These are phyloP conservation scores for Callimorpha dominula DNA, from an alignment of 2,888 invertebrate species.

Conservation along the genomic window DNA sequence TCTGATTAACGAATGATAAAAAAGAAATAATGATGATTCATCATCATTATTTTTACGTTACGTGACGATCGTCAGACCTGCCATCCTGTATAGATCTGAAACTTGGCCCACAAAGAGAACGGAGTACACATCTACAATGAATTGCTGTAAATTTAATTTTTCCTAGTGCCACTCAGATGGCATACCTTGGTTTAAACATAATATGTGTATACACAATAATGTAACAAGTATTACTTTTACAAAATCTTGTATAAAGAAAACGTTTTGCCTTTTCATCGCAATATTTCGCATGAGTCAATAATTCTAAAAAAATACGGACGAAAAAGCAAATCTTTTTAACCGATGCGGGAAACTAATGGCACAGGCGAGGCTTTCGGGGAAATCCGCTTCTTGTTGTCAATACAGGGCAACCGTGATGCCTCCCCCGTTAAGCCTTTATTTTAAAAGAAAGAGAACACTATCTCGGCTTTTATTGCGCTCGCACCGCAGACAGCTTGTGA, in stretches of 20 bases:
- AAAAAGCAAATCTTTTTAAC: slow-evolving; percentile 86
- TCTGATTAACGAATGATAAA: no score
- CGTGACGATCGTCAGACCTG: no score
- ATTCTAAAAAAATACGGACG: slow-evolving; percentile 80
- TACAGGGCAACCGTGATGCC: slow-evolving; percentile 84
- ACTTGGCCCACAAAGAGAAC: no score
- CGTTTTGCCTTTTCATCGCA: slow-evolving; percentile 66
- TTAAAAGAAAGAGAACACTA: slow-evolving; percentile 81
- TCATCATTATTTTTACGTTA: no score
- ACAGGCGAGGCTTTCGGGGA: slow-evolving; percentile 84
- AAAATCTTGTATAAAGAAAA: slow-evolving; percentile 28
- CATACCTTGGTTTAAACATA: background rate
- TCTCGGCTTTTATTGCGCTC: slow-evolving; percentile 79
- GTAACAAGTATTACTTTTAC: no score
- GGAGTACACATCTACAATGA: background rate
- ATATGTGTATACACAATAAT: background rate
- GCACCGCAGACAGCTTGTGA: slow-evolving; percentile 66
- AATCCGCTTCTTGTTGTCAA: slow-evolving; percentile 87
- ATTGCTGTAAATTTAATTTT: background rate
- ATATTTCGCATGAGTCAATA: slow-evolving; percentile 80
- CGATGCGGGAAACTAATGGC: slow-evolving; percentile 86
- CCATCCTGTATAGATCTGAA: no score
- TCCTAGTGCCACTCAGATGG: background rate
- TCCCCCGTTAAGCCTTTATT: slow-evolving; percentile 85
- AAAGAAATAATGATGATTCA: no score